Evolutionary conservation across 2,113 vertebrate genomes (phyloP).

Genomic region (Chloebia gouldiae): DNA sequence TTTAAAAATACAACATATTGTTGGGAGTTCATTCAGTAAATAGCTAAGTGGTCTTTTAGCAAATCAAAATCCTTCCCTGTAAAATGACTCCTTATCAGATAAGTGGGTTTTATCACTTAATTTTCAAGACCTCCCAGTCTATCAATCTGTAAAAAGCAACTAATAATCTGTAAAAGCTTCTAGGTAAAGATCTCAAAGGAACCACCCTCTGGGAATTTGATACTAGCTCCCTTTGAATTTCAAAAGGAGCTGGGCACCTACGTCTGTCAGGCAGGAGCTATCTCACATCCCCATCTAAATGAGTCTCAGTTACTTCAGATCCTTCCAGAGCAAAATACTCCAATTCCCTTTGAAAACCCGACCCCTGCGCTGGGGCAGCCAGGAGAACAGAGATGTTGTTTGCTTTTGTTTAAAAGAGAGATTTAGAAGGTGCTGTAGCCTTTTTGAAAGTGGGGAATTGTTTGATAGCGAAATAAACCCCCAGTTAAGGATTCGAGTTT

Average conservation of each 20-base stretch:
- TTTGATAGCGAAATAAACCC: not conserved
- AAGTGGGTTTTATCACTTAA: not conserved
- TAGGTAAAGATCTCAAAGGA: slow-evolving; percentile 21
- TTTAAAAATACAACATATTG: not conserved
- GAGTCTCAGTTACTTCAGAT: slow-evolving; percentile 35
- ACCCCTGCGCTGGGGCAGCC: not conserved
- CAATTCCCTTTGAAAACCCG: slow-evolving; percentile 18
- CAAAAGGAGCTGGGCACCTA: slow-evolving; percentile 38
- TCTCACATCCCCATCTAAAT: slow-evolving; percentile 58
- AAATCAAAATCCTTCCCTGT: slow-evolving; percentile 5
- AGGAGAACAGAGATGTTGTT: not conserved
- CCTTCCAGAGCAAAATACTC: slow-evolving; percentile 7
- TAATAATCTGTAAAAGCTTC: slow-evolving; percentile 55
- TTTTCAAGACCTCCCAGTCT: slow-evolving; percentile 43
- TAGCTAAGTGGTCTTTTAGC: not conserved
- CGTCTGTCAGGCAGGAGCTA: slow-evolving; percentile 34
- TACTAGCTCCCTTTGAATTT: slow-evolving; percentile 46
- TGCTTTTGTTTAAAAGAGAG: slow-evolving; percentile 5
- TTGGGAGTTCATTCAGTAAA: not conserved
- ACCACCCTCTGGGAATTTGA: slow-evolving; percentile 32
- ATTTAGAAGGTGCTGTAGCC: not conserved
- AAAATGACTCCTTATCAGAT: not conserved
- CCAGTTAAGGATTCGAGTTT: not conserved
- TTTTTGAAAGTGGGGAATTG: not conserved
- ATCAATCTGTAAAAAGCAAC: slow-evolving; percentile 45